Base-by-base conservation (phyloP, 1,140 invertebrate genomes). In the Hydropsyche tenuis region DNA sequence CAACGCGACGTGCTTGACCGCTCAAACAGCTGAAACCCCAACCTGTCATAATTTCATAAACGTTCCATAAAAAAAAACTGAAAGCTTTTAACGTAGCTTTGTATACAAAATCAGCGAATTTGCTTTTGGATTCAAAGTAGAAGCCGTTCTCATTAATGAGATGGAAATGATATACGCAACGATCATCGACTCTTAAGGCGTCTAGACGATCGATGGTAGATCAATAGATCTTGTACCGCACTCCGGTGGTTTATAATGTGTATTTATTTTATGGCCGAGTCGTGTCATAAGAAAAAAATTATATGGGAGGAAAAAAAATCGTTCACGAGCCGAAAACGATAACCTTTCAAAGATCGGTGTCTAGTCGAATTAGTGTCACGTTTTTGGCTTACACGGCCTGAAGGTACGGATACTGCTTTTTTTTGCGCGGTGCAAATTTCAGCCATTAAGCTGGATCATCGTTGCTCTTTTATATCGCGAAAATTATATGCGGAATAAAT, bases 281-380 rank as follows among this genome's bases (percentile, higher is more conserved):
- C 30, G 30, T 37, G 30, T 37, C 30, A 37, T 37, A 37, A 37
- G 30, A 37, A 37, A 37, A 37, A 37, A 37, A 9, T 9, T 9
- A 37, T n/a, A 37, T 37, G 9, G 3, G 30, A 37, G 3, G 9
- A 25, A 60, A 60, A 25, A 60, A 60, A 60, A 60, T 60, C 30
- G 23, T 25, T 20, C 20, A 12, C 16, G 16, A 53, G 14, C 51
- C 1, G 18, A n/a, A 23, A 23, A 60, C 11, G 22, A 25, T 60
- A 23, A 60, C 56, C 56, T 60, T 14, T 60, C 56, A 37, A 37
- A 37, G 1, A 60, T 25, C 45, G 45, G n/a, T 27, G 56, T 60
- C 56, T 60, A 60, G 56, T 25, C 56, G 56, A 60, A 60, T 60
- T 25, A 60, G 56, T 60, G 56, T 60, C 56, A 60, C 22, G 56